phyloP scores from a whole-genome alignment of 2,113 vertebrate species.

The Falco punctatus region DNA sequence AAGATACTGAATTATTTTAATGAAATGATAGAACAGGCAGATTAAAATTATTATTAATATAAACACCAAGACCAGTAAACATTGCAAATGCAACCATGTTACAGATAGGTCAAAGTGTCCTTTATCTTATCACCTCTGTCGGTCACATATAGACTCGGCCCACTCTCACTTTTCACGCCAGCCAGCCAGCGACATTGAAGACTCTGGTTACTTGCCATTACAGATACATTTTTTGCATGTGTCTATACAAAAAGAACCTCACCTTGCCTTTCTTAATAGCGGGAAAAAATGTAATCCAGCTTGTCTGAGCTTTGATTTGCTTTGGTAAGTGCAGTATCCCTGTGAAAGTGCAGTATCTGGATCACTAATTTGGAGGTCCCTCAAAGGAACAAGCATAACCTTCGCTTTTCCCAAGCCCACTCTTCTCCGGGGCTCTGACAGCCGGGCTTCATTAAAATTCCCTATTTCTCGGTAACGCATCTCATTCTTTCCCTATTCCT shows the following conservation, averaged over 20 bases:
- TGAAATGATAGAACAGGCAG: background rate
- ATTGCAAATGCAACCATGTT: background rate
- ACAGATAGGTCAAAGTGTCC: background rate
- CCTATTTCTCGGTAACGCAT: background rate
- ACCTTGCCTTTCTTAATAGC: background rate
- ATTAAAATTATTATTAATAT: background rate
- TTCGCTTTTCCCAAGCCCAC: background rate
- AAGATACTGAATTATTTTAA: background rate
- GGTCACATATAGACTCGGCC: background rate
- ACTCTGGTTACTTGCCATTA: background rate
- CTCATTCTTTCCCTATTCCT: background rate
- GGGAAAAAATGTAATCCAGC: background rate
- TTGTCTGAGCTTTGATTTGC: background rate
- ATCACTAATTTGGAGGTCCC: background rate
- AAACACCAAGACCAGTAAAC: background rate
- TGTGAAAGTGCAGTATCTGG: background rate
- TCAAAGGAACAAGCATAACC: background rate
- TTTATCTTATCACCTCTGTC: background rate
- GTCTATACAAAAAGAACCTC: background rate
- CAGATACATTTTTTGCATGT: background rate
- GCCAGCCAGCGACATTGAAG: background rate
- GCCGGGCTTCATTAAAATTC: conserved; percentile 5
- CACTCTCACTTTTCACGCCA: background rate
- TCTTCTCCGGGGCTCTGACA: background rate
- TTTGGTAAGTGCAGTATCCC: background rate